Percentiles rank a stretch among this genome's conserved stretches.
Evolutionary conservation across 2,113 vertebrate species (phyloP).

Genomic region (Apaloderma vittatum): DNA sequence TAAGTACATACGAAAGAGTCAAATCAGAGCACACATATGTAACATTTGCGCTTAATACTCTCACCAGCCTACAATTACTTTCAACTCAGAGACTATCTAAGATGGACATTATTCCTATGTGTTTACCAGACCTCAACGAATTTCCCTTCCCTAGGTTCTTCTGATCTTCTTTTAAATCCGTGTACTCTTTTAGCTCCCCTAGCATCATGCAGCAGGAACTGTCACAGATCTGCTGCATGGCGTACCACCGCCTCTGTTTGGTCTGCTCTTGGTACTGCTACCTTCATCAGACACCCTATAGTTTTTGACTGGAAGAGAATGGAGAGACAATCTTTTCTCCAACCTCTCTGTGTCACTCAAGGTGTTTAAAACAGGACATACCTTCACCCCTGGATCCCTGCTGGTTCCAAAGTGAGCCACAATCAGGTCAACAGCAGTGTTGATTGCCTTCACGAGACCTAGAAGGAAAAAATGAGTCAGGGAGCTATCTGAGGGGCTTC

Average conservation of each 20-base stretch:
- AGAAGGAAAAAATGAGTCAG: neutral
- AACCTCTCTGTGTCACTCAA: neutral
- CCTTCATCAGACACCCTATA: neutral
- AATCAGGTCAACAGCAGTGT: conserved; percentile 94
- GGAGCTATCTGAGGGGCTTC: neutral
- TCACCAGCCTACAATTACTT: neutral
- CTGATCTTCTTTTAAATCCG: neutral
- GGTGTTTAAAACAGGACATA: conserved; percentile 38
- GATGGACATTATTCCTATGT: neutral
- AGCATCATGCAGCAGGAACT: neutral
- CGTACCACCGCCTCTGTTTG: neutral
- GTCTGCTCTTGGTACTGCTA: neutral
- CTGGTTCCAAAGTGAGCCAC: conserved; percentile 97
- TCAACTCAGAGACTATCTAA: neutral
- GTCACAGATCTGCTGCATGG: neutral
- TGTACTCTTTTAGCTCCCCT: neutral
- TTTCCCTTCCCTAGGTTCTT: neutral
- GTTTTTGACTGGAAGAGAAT: neutral
- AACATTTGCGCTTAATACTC: neutral
- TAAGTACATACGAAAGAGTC: neutral
- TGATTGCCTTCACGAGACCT: conserved; percentile 95
- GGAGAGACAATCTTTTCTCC: neutral
- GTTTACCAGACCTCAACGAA: neutral
- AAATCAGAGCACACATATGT: neutral
- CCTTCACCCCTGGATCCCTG: conserved; percentile 94